Evolutionary conservation across 2,113 vertebrate species (phyloP), one percentile per base, ranked within the genome.

Genomic region (Cochlearius cochlearius): DNA sequence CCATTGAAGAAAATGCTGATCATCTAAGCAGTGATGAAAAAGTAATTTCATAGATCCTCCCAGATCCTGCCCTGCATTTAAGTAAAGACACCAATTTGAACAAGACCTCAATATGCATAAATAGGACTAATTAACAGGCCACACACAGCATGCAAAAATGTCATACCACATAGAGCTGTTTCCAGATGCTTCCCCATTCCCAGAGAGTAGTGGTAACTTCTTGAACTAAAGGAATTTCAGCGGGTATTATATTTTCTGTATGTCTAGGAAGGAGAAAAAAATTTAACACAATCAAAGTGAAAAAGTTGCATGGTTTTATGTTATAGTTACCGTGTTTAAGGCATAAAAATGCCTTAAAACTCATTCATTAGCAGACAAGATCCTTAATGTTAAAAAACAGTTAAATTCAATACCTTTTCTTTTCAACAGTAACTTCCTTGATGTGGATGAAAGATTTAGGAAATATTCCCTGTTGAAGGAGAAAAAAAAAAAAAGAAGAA

Each of bases 161-260:
- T 93, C 97, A 96, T 98, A 99, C 99, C 99, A 99, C 98, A 86
- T 99, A 99, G n/a, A 99, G 98, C 91, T 99, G 99, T 86, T 99
- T 99, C 99, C 99, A 99, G 96, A 99, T 99, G 98, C 97, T 99
- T 29, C 99, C 99, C 99, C 99, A 99, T 94, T 99, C 99, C 94
- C 99, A 99, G 52, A 99, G 97, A 4, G 99, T 99, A 8, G 98
- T 99, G 79, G 99, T 99, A 92, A 99, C 99, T 98, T 99, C 99
- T 96, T 99, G 99, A 52, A 99, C 99, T 97, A 99, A 96, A 75
- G 99, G 99, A 97, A 99, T 99, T 97, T 99, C 99, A 66, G 98
- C 97, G 85, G 98, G 98, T 16, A 98, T 94, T 90, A 98, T 95
- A 55, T 98, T 97, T 97, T 99, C 99, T 11, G 98, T 95, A 66